A percentile compares a stretch with the other conserved stretches of the same genome.
phyloP scores from a whole-genome alignment of 2,113 vertebrate genomes.

The Saguinus midas region DNA sequence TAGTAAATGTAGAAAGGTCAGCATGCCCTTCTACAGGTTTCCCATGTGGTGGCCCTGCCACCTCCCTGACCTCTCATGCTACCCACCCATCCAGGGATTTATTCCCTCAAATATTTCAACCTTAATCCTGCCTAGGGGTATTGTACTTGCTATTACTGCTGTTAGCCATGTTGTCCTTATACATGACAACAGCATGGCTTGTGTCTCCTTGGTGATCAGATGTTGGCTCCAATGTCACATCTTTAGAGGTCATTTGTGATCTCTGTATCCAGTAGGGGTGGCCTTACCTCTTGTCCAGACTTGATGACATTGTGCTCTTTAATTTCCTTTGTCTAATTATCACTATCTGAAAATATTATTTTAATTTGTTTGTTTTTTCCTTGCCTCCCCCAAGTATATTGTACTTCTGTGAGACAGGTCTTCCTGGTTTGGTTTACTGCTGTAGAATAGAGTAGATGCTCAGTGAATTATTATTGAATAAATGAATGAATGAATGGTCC shows the following conservation, averaged over 20 bases:
- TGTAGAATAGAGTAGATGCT: not conserved
- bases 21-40: not conserved
- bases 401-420: not conserved
- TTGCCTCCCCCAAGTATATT: not conserved
- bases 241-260: not conserved
- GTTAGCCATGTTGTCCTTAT: not conserved
- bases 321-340: not conserved
- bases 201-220: not conserved
- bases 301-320: not conserved
- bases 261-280: too few relatives aligned
- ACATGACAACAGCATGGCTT: too few relatives aligned
- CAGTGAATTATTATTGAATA: not conserved
- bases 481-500: not conserved
- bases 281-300: not conserved
- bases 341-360: not conserved
- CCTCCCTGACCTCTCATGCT: not conserved
- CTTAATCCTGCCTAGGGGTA: not conserved
- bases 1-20: too few relatives aligned
- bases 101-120: not conserved
- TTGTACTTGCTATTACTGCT: not conserved
- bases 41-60: not conserved
- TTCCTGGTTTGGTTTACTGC: not conserved
- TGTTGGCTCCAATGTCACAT: not conserved
- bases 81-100: not conserved
- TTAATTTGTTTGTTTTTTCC: not conserved